phyloP scores from a whole-genome alignment of 2,797 vertebrate species.

The Anas capensis region DNA sequence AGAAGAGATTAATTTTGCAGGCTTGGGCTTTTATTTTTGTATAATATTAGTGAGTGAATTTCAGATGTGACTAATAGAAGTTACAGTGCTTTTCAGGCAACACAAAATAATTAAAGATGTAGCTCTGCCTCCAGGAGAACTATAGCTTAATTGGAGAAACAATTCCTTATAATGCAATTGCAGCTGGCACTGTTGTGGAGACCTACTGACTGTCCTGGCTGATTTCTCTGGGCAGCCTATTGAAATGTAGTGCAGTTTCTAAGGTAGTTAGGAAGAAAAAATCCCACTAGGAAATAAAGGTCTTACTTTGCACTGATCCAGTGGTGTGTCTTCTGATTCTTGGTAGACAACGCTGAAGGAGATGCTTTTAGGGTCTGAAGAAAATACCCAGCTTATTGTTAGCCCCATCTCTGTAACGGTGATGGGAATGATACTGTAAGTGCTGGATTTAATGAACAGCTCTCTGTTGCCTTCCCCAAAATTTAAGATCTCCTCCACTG shows the following conservation, averaged over 20 bases:
- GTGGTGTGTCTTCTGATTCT: constrained; percentile 80
- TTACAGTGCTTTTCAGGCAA: not conserved
- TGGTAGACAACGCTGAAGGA: constrained; percentile 92
- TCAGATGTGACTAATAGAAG: not conserved
- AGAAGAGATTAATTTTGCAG: not conserved
- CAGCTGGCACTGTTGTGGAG: not conserved
- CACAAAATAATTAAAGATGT: not conserved
- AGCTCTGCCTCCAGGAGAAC: not conserved
- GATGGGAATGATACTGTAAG: constrained; percentile 90
- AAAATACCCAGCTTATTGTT: constrained; percentile 93
- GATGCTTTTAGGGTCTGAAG: constrained; percentile 94
- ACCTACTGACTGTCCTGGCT: not conserved
- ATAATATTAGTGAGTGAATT: not conserved
- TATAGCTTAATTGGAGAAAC: not conserved
- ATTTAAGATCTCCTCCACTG: constrained; percentile 85
- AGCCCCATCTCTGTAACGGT: constrained; percentile 82
- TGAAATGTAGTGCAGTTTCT: not conserved
- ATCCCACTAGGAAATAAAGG: not conserved
- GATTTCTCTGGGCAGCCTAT: not conserved
- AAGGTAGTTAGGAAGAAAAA: not conserved
- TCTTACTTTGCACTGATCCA: constrained; percentile 92
- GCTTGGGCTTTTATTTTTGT: not conserved
- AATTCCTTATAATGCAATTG: not conserved
- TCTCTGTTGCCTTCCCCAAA: constrained; percentile 90
- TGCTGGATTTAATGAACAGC: constrained; percentile 91